Percentiles rank a stretch among this genome's conserved stretches.
Evolutionary conservation across 2,797 vertebrate species (phyloP).

Genomic region (Karalla daura): DNA sequence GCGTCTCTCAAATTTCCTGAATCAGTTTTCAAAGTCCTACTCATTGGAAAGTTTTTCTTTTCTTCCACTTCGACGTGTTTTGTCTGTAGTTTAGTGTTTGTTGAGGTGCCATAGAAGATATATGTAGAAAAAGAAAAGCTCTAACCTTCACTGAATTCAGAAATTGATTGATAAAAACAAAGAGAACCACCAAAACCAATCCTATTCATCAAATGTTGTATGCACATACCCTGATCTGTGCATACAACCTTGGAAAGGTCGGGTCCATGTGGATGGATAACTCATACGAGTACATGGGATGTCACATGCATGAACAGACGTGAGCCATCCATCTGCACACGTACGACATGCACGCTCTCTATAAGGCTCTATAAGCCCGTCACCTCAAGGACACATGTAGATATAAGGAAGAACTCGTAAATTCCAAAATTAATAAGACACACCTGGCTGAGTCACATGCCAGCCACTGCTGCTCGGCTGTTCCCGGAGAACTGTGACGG

Average conservation of each 20-base stretch:
- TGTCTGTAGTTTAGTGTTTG: background rate
- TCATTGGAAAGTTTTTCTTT: background rate
- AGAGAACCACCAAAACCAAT: slow-evolving; percentile 13
- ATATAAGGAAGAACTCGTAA: slow-evolving; percentile 42
- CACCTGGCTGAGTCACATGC: slow-evolving; percentile 59
- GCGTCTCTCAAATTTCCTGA: background rate
- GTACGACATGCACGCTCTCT: background rate
- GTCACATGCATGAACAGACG: slow-evolving; percentile 31
- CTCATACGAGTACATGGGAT: slow-evolving; percentile 19
- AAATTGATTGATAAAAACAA: slow-evolving; percentile 44
- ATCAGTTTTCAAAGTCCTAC: background rate
- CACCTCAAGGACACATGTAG: slow-evolving; percentile 6
- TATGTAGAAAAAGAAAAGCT: slow-evolving; percentile 7
- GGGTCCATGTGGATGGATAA: slow-evolving; percentile 17
- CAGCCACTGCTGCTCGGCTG: slow-evolving; percentile 1
- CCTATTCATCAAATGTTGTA: too few species aligned
- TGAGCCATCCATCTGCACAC: slow-evolving; percentile 4
- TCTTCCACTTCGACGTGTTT: background rate
- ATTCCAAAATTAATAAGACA: slow-evolving; percentile 54
- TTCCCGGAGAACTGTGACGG: slow-evolving; percentile 36
- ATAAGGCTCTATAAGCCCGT: slow-evolving; percentile 11
- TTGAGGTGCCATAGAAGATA: slow-evolving; percentile 5
- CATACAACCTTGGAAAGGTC: slow-evolving; percentile 57
- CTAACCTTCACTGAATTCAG: slow-evolving; percentile 1
- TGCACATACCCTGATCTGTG: background rate